Evolutionary conservation across 2,888 invertebrate genomes (phyloP).

Genomic region (Ornithoptera alexandrae): DNA sequence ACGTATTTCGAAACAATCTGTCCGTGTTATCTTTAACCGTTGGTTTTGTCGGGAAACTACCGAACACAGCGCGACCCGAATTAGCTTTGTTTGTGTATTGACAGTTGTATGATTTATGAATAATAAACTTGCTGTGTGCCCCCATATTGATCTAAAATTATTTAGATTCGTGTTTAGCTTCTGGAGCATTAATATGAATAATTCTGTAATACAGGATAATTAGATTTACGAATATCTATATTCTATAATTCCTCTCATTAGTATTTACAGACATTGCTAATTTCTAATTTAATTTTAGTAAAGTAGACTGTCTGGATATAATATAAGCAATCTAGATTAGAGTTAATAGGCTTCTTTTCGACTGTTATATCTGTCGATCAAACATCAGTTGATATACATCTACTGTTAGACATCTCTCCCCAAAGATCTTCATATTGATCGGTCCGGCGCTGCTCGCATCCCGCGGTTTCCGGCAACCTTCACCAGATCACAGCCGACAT

Average conservation of each 20-base stretch:
- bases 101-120: conserved; percentile 68
- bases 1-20: conserved; percentile 17
- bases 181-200: conserved; percentile 21
- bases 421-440: too few species aligned
- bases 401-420: too few species aligned
- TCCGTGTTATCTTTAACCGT: conserved; percentile 27
- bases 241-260: neutral
- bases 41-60: conserved; percentile 26
- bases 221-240: conserved; percentile 30
- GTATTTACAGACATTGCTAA: too few species aligned
- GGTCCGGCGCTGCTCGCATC: too few species aligned
- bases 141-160: conserved; percentile 55
- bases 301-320: too few species aligned
- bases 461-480: too few species aligned
- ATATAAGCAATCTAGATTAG: too few species aligned
- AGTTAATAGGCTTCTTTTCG: too few species aligned
- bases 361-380: too few species aligned
- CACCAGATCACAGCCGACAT: too few species aligned
- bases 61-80: conserved; percentile 37
- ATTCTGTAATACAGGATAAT: conserved; percentile 29
- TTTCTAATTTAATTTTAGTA: too few species aligned
- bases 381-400: too few species aligned
- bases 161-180: conserved; percentile 33
- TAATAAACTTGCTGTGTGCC: conserved; percentile 52
- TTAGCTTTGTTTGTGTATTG: conserved; percentile 55